These are phyloP conservation scores for Podabrus alpinus DNA, from an alignment of 2,888 invertebrate species.

Conservation along the genomic window DNA sequence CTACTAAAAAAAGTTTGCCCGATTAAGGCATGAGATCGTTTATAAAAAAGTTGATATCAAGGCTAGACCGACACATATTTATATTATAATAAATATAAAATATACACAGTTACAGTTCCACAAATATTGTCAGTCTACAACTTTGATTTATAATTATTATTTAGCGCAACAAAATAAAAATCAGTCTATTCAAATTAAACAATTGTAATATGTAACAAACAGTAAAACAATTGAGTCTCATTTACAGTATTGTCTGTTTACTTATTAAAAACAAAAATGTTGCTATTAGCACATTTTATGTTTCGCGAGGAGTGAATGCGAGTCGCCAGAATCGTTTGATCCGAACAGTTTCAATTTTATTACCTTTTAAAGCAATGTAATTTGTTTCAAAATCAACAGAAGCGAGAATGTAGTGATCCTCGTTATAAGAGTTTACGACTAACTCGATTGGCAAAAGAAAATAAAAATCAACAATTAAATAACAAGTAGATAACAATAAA, in stretches of 20 bases:
- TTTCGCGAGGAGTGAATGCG: not conserved
- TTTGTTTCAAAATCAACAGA: too few species aligned
- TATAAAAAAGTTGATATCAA: slow-evolving; percentile 22
- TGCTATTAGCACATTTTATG: slow-evolving; percentile 4
- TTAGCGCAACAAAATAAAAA: slow-evolving; percentile 36
- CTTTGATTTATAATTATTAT: slow-evolving; percentile 37
- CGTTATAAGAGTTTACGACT: not conserved
- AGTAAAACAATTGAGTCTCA: slow-evolving; percentile 32
- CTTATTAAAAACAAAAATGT: slow-evolving; percentile 13
- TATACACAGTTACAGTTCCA: slow-evolving; percentile 24
- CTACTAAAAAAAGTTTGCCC: slow-evolving; percentile 36
- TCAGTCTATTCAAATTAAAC: slow-evolving; percentile 43
- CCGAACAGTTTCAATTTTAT: not conserved
- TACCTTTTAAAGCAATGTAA: not conserved
- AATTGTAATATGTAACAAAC: slow-evolving; percentile 33
- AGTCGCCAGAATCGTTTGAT: not conserved
- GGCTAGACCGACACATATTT: slow-evolving; percentile 23
- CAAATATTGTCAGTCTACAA: slow-evolving; percentile 31
- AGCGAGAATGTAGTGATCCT: not conserved
- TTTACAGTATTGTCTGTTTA: slow-evolving; percentile 41
- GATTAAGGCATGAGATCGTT: slow-evolving; percentile 40
- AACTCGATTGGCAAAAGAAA: not conserved
- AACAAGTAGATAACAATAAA: not conserved
- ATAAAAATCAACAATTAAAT: not conserved
- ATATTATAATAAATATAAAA: slow-evolving; percentile 27